Percentiles rank a stretch among this genome's conserved stretches.
These are phyloP conservation scores for Psammodynastes pulverulentus DNA, from an alignment of 2,113 vertebrate species.

Conservation along the genomic window DNA sequence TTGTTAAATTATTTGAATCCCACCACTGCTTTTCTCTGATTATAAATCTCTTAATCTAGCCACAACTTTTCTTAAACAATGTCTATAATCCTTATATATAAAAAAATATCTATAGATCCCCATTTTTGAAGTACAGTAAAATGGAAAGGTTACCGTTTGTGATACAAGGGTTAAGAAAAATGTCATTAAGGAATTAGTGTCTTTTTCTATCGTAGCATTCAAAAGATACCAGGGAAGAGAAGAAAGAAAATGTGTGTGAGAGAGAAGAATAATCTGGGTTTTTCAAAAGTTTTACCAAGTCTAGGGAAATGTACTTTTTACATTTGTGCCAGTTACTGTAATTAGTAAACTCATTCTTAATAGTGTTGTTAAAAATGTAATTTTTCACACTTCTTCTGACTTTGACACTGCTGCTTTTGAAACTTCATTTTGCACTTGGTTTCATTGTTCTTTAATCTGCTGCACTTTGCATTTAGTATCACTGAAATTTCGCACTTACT, in stretches of 20 bases:
- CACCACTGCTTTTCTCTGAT: constrained; percentile 46
- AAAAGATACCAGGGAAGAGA: constrained; percentile 41
- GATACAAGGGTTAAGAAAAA: constrained; percentile 55
- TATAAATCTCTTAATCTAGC: constrained; percentile 41
- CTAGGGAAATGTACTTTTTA: constrained; percentile 67
- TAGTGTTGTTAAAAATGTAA: constrained; percentile 70
- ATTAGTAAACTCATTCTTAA: constrained; percentile 79
- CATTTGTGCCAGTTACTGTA: constrained; percentile 71
- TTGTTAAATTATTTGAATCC: too few species aligned
- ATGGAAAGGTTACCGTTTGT: constrained; percentile 20
- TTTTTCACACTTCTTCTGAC: constrained; percentile 79
- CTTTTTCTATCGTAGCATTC: constrained; percentile 32
- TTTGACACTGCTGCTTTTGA: constrained; percentile 79
- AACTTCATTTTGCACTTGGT: constrained; percentile 82
- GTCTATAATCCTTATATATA: constrained; percentile 11
- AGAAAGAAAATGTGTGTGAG: constrained; percentile 42
- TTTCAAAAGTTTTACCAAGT: constrained; percentile 64
- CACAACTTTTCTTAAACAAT: constrained; percentile 21
- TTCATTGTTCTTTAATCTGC: constrained; percentile 93
- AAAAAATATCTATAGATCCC: constrained; percentile 26
- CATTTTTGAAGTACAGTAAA: not conserved
- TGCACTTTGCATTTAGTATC: constrained; percentile 95
- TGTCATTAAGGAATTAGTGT: constrained; percentile 46
- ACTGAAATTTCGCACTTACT: constrained; percentile 96
- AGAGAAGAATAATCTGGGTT: constrained; percentile 35